Percentiles rank a stretch among this genome's conserved stretches.
Evolutionary conservation across 2,888 invertebrate genomes (phyloP).

Genomic region (Ennomos quercinarius): DNA sequence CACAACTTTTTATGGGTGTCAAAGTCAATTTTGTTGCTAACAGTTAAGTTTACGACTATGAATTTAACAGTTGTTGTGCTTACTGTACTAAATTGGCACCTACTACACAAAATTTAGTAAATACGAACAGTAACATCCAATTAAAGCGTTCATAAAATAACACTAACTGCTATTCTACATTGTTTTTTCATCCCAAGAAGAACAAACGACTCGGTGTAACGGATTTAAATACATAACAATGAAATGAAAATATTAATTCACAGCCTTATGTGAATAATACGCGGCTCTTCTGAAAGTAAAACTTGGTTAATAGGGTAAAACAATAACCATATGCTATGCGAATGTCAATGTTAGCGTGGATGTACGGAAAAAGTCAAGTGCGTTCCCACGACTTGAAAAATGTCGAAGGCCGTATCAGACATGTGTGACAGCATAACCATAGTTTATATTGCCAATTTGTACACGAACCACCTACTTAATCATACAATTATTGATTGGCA

Average conservation of each 20-base stretch:
- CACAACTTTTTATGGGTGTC: no score
- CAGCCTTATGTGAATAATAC: constrained; percentile 25
- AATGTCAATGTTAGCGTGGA: constrained; percentile 59
- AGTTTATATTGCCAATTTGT: constrained; percentile 60
- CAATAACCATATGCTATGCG: constrained; percentile 43
- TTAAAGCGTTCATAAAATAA: constrained; percentile 14
- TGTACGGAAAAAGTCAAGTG: constrained; percentile 59
- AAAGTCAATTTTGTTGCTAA: neutral
- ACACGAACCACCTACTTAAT: constrained; percentile 61
- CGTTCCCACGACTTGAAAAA: constrained; percentile 62
- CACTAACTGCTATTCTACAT: constrained; percentile 22
- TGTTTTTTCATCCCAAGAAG: constrained; percentile 15
- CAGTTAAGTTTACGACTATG: constrained; percentile 18
- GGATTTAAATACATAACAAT: constrained; percentile 23
- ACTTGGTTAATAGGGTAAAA: constrained; percentile 54
- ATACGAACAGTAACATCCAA: constrained; percentile 11
- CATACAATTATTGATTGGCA: constrained; percentile 67
- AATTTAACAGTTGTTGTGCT: neutral
- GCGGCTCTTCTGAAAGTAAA: constrained; percentile 43
- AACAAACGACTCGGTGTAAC: constrained; percentile 27
- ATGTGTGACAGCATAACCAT: constrained; percentile 49
- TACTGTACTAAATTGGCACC: constrained; percentile 17
- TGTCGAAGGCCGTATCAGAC: constrained; percentile 59
- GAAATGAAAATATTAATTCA: constrained; percentile 26
- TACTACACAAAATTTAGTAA: constrained; percentile 10